phyloP scores from a whole-genome alignment of 2,888 invertebrate genomes.

The Spisula subtruncata region DNA sequence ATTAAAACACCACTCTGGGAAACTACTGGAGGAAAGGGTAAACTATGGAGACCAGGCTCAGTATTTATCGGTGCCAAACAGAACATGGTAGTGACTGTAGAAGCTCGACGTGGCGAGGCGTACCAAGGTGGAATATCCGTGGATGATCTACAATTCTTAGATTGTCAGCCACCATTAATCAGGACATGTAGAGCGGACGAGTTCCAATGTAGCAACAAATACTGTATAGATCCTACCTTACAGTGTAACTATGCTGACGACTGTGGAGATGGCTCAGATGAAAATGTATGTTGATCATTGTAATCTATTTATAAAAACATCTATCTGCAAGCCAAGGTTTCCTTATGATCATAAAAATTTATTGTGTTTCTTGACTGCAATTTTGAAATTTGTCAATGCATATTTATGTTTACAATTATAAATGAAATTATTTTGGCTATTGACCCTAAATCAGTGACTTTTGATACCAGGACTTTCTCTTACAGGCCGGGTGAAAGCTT shows the following conservation, averaged over 20 bases:
- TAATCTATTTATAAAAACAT: no score
- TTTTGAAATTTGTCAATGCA: no score
- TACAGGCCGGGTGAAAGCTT: no score
- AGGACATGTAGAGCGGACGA: slow-evolving; percentile 60
- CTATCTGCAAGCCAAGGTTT: no score
- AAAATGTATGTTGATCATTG: slow-evolving; percentile 73
- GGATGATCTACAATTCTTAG: slow-evolving; percentile 79
- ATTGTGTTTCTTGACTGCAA: no score
- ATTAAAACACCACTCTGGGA: slow-evolving; percentile 69
- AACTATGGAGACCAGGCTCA: slow-evolving; percentile 73
- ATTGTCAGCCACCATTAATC: slow-evolving; percentile 78
- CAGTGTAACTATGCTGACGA: slow-evolving; percentile 84
- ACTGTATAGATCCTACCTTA: slow-evolving; percentile 75
- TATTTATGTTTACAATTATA: no score
- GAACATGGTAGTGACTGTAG: slow-evolving; percentile 72
- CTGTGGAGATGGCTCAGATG: slow-evolving; percentile 84
- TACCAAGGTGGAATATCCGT: slow-evolving; percentile 80
- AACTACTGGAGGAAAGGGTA: slow-evolving; percentile 72
- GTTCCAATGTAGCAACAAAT: slow-evolving; percentile 78
- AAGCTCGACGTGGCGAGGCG: slow-evolving; percentile 75
- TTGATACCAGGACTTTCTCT: no score
- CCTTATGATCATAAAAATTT: no score
- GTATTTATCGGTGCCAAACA: slow-evolving; percentile 77
- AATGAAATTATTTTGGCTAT: no score
- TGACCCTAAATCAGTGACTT: no score